Percentiles rank a stretch among this genome's conserved stretches.
These are phyloP conservation scores for Mongoloraphidia duomilia DNA, from an alignment of 2,888 invertebrate genomes.

Conservation along the genomic window DNA sequence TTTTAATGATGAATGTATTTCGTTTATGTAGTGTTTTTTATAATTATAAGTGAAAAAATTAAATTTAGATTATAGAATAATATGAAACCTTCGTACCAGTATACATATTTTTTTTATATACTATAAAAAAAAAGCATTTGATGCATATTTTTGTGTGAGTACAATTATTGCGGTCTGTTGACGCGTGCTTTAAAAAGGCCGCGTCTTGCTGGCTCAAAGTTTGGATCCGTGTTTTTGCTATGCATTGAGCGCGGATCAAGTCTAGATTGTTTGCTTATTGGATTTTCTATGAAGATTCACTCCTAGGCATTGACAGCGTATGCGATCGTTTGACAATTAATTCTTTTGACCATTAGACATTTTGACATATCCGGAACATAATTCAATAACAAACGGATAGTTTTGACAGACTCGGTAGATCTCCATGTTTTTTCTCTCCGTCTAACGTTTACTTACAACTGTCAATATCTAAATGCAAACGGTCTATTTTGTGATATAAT, in stretches of 20 bases:
- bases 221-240: background rate
- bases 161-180: background rate
- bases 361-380: no score
- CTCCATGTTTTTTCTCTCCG: no score
- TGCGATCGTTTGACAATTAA: no score
- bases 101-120: background rate
- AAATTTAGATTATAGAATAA: no score
- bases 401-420: no score
- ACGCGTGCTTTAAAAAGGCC: background rate
- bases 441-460: no score
- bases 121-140: background rate
- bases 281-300: background rate
- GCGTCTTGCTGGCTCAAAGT: background rate
- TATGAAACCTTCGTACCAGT: background rate
- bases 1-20: no score
- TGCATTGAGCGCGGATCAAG: background rate
- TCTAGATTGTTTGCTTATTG: background rate
- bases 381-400: no score
- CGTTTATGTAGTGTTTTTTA: background rate
- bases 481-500: conserved; percentile 12
- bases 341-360: no score
- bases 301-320: no score
- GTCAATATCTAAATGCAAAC: conserved; percentile 5
- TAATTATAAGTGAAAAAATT: background rate
- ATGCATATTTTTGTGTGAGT: background rate